Evolutionary conservation across 2,888 invertebrate genomes (phyloP), one percentile per base, ranked within the genome.

Genomic region (Amaurobius ferox): DNA sequence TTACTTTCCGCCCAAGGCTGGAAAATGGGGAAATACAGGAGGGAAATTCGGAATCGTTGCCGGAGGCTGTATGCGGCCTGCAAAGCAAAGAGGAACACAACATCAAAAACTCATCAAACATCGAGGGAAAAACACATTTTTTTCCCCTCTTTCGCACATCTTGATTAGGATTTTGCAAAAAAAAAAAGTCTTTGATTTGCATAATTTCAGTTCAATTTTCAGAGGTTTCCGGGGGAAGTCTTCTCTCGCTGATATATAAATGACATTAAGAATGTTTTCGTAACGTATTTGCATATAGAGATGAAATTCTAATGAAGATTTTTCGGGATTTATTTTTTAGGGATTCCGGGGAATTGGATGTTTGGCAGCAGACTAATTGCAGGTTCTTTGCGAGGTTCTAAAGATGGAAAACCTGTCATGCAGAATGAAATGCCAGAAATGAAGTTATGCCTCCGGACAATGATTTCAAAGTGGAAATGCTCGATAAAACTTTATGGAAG

Each of bases 11-110:
- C 88, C 89, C 23, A 90, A 78, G 35, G 88, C 88, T 0, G 89
- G 90, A 68, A 90, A 89, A 74, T 89, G 87, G 16, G 90, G 89
- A 86, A 89, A 89, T 16, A 88, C 87, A 5, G 89, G 88, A 11
- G 89, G 89, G 64, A 88, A 89, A 73, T 89, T 88, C 5, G 89
- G 89, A 74, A 89, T 85, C 1, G 88, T 78, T 19, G 89, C 85
- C 32, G 89, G 88, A 71, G 89, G 87, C 67, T 88, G 88, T 48
- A 88, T 79, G 9, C 89, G 89, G 87, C 88, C 89, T 89, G 72
- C 35, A 29, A 64, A 13, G n/a, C 70, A 83, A 64, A 83, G 62
- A 64, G n/a, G n/a, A 26, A 29, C n/a, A 70, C 44, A 40, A 39
- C 44, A 76, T 29, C 23, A 64, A 39, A 61, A 44, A 66, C 35